Conservation (phyloP, 2,888 invertebrate species). For the Lepidochitona cinerea region DNA sequence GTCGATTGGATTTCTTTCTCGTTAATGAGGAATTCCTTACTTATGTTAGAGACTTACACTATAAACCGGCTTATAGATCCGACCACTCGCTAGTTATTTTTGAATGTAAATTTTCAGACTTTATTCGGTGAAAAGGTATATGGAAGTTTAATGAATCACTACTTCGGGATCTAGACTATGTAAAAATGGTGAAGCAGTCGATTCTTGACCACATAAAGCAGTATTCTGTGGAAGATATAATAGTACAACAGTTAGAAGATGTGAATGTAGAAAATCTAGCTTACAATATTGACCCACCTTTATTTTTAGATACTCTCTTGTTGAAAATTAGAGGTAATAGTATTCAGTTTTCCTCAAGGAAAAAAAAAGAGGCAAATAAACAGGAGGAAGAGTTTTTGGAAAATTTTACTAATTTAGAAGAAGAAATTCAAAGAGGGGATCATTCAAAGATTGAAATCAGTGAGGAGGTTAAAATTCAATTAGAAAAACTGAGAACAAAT, state of each 20-base stretch:
- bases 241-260: background rate
- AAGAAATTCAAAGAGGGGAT: background rate
- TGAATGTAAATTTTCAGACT: background rate
- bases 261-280: background rate
- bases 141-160: background rate
- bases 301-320: background rate
- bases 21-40: background rate
- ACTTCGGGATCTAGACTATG: background rate
- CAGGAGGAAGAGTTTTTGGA: background rate
- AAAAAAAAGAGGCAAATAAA: slow-evolving; percentile 16
- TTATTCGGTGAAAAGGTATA: background rate
- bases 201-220: background rate
- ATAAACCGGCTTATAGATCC: background rate
- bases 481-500: background rate
- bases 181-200: background rate
- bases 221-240: background rate
- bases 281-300: background rate
- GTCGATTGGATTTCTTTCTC: background rate
- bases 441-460: background rate
- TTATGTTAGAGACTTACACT: background rate
- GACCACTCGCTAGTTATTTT: background rate
- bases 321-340: background rate
- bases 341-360: background rate
- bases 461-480: background rate
- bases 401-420: background rate